Evolutionary conservation across 30 jellyfish, hydroid and myxozoan species (phyloP).

Genomic region (Aurelia sp.): DNA sequence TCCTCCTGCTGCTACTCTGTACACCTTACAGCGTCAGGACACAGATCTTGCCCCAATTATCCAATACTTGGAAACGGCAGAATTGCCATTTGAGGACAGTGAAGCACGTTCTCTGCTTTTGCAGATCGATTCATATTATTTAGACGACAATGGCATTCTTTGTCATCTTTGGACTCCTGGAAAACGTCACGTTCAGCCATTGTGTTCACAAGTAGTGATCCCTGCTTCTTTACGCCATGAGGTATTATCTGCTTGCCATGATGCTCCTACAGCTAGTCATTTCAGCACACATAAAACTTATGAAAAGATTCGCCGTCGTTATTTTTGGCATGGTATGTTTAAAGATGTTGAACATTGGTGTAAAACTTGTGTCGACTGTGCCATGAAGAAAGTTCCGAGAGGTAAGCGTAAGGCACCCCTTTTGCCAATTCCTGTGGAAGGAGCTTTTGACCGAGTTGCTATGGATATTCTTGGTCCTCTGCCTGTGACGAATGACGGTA

Average conservation of each 20-base stretch:
- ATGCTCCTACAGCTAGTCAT: conserved; percentile 55
- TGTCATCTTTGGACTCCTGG: conserved; percentile 60
- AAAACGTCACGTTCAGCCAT: not conserved
- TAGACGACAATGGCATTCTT: no score
- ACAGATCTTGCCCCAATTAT: not conserved
- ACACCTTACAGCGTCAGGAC: not conserved
- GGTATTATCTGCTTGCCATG: conserved; percentile 37
- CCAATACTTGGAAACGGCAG: not conserved
- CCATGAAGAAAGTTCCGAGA: no score
- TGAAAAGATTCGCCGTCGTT: conserved; percentile 43
- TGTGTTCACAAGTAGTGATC: conserved; percentile 40
- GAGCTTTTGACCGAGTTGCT: no score
- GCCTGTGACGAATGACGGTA: no score
- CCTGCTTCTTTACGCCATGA: conserved; percentile 48
- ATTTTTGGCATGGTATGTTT: conserved; percentile 47
- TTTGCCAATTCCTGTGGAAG: no score
- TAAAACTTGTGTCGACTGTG: not conserved
- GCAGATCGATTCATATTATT: no score
- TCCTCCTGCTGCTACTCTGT: not conserved
- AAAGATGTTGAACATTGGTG: conserved; percentile 62
- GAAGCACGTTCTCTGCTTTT: no score
- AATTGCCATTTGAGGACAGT: not conserved
- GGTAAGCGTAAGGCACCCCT: no score
- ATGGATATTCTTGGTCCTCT: no score
- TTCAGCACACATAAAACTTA: conserved; percentile 26